phyloP scores from a whole-genome alignment of 2,888 invertebrate species.

The Punctoribates punctum region DNA sequence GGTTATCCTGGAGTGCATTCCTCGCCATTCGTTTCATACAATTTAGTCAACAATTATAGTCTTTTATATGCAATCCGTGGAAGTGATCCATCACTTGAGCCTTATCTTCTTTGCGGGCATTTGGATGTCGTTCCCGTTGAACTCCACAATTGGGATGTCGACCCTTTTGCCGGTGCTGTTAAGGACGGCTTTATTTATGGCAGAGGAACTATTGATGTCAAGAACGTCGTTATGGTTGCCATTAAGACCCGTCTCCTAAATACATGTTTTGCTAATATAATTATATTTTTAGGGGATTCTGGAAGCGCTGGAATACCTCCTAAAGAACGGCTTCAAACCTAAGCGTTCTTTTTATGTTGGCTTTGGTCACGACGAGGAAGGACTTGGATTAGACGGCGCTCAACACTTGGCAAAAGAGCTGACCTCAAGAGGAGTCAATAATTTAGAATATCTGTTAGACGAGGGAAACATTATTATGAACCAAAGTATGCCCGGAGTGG shows the following conservation, averaged over 20 bases:
- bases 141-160: constrained; percentile 51
- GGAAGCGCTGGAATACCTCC: constrained; percentile 55
- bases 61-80: constrained; percentile 56
- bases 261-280: neutral
- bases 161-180: constrained; percentile 56
- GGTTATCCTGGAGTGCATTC: constrained; percentile 51
- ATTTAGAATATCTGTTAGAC: constrained; percentile 57
- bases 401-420: constrained; percentile 52
- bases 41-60: constrained; percentile 54
- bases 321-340: constrained; percentile 54
- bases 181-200: constrained; percentile 57
- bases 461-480: constrained; percentile 56
- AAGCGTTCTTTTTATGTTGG: constrained; percentile 56
- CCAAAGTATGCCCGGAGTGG: constrained; percentile 54
- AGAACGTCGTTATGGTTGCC: constrained; percentile 56
- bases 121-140: constrained; percentile 58
- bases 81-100: constrained; percentile 52
- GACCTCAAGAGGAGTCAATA: constrained; percentile 49
- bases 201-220: constrained; percentile 58
- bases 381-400: constrained; percentile 55
- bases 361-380: constrained; percentile 60
- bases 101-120: constrained; percentile 57
- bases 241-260: constrained; percentile 4
- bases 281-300: constrained; percentile 54
- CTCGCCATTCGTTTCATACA: constrained; percentile 50